phyloP scores from a whole-genome alignment of 2,888 invertebrate species.

The Argynnis bischoffii region DNA sequence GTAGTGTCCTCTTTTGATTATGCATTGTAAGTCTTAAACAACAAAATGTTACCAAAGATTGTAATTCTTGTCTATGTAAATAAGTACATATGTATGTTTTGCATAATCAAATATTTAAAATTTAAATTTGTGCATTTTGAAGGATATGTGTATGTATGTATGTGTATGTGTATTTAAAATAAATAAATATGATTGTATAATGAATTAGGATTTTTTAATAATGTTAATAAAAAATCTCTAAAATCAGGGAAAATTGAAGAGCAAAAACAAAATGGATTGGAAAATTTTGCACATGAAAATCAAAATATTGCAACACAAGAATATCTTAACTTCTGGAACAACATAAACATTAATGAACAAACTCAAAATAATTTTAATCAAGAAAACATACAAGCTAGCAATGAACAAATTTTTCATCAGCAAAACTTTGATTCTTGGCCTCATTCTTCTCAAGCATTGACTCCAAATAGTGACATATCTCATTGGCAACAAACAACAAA shows the following conservation, averaged over 20 bases:
- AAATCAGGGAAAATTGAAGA: constrained; percentile 8
- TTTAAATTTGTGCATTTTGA: background rate
- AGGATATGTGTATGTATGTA: too few relatives aligned
- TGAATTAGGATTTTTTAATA: background rate
- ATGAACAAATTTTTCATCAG: constrained; percentile 10
- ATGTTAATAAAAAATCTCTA: constrained; percentile 25
- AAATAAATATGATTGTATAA: background rate
- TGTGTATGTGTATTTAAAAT: background rate
- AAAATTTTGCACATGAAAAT: constrained; percentile 41
- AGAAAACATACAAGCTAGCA: constrained; percentile 22
- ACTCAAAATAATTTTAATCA: constrained; percentile 30
- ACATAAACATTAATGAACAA: constrained; percentile 44
- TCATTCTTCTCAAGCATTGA: background rate
- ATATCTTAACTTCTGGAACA: constrained; percentile 39
- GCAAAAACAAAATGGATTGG: constrained; percentile 38
- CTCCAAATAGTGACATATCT: background rate
- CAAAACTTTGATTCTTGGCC: background rate
- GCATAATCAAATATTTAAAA: background rate
- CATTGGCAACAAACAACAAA: background rate
- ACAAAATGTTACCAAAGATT: background rate
- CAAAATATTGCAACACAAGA: constrained; percentile 42
- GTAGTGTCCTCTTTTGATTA: too few relatives aligned
- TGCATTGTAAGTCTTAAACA: too few relatives aligned
- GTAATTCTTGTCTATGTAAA: background rate
- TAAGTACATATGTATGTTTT: background rate